phyloP scores from a whole-genome alignment of 1,140 invertebrate genomes.

The Anagrus nilaparvatae region DNA sequence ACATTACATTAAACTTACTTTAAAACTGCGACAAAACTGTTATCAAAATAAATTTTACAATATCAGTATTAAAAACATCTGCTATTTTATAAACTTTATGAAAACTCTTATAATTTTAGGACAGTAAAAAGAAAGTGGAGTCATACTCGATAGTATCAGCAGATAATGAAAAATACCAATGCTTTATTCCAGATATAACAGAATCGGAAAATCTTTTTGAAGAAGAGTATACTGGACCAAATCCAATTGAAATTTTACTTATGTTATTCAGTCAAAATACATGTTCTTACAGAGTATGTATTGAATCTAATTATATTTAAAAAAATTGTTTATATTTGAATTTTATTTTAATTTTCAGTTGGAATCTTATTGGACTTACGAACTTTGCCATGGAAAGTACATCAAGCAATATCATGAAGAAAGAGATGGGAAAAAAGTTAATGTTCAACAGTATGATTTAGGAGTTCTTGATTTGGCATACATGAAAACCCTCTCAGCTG shows the following conservation, averaged over 20 bases:
- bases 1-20: no score
- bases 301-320: conserved; percentile 4
- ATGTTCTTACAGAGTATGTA: conserved; percentile 68
- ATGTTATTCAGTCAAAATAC: conserved; percentile 61
- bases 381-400: conserved; percentile 86
- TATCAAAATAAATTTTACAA: no score
- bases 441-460: conserved; percentile 71
- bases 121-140: conserved; percentile 41
- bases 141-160: conserved; percentile 48
- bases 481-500: conserved; percentile 38
- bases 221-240: conserved; percentile 56
- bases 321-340: background rate
- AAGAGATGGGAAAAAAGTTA: conserved; percentile 72
- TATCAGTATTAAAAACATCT: no score
- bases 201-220: conserved; percentile 46
- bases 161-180: conserved; percentile 62
- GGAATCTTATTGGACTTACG: conserved; percentile 96
- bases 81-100: no score
- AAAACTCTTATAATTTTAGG: conserved; percentile 35
- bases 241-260: conserved; percentile 64
- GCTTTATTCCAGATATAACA: conserved; percentile 59
- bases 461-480: conserved; percentile 58
- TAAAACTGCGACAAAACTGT: no score
- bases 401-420: conserved; percentile 93
- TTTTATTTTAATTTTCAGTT: conserved; percentile 43